Conservation (phyloP, 2,797 vertebrate genomes). For the Sphaeramia orbicularis region DNA sequence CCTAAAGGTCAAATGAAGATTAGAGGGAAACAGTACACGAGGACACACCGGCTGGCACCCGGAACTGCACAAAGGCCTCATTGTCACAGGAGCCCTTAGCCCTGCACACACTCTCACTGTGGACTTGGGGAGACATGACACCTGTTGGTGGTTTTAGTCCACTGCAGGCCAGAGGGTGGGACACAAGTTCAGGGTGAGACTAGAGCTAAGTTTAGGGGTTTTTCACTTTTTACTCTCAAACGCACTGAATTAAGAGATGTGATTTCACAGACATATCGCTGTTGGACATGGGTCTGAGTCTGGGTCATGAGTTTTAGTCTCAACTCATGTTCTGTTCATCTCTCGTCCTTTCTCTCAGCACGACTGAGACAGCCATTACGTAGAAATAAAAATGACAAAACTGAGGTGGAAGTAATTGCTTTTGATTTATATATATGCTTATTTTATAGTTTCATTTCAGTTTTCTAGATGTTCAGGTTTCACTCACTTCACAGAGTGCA, state of each 20-base stretch:
- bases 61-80: constrained; percentile 81
- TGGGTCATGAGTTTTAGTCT: constrained; percentile 3
- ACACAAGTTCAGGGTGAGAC: background rate
- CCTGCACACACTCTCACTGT: constrained; percentile 47
- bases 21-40: constrained; percentile 82
- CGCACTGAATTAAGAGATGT: background rate
- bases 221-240: background rate
- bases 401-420: background rate
- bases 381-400: constrained; percentile 4
- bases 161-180: constrained; percentile 61
- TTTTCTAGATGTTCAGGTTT: background rate
- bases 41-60: constrained; percentile 78
- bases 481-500: constrained; percentile 30
- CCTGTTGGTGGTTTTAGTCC: constrained; percentile 74
- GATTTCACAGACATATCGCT: background rate
- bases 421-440: constrained; percentile 25
- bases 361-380: background rate
- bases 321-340: background rate
- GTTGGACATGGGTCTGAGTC: background rate
- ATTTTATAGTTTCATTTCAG: constrained; percentile 16
- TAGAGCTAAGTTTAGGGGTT: background rate
- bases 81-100: constrained; percentile 77
- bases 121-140: constrained; percentile 66
- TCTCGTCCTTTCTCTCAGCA: background rate
- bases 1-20: constrained; percentile 85